phyloP scores from a whole-genome alignment of 30 jellyfish, hydroid and myxozoan genomes.

The Hydractinia symbiolongicarpus region DNA sequence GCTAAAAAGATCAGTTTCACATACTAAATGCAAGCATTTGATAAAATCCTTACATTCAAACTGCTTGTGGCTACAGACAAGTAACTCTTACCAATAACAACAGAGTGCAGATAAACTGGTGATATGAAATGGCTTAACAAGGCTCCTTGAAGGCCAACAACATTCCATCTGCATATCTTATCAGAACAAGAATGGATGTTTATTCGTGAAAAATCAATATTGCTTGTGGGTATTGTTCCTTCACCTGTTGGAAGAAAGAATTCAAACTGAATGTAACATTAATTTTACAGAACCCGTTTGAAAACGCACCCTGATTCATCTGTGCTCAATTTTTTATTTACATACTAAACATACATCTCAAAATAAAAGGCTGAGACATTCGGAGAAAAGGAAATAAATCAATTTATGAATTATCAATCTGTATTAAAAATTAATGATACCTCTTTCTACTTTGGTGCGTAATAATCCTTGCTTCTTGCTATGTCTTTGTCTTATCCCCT shows the following conservation, averaged over 20 bases:
- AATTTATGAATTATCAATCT: not conserved
- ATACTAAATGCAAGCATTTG: too few species aligned
- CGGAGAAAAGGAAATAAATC: not conserved
- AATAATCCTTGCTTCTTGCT: not conserved
- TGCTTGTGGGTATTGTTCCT: conserved; percentile 72
- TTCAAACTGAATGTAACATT: too few species aligned
- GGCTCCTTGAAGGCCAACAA: conserved; percentile 91
- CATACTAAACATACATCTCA: too few species aligned
- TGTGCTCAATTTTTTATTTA: too few species aligned
- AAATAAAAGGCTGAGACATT: not conserved
- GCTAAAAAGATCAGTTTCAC: too few species aligned
- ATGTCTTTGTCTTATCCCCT: not conserved
- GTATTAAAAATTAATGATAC: not conserved
- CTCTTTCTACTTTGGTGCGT: conserved; percentile 5
- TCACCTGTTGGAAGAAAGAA: conserved; percentile 36
- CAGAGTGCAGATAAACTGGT: conserved; percentile 67
- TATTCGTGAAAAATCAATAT: conserved; percentile 28
- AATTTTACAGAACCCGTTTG: too few species aligned
- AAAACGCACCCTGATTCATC: too few species aligned
- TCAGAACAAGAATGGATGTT: conserved; percentile 85
- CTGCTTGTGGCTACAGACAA: too few species aligned
- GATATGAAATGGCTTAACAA: conserved; percentile 68
- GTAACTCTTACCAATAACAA: conserved; percentile 54
- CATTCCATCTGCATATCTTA: conserved; percentile 82
- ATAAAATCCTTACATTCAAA: too few species aligned